Base-by-base conservation (phyloP, 2,113 vertebrate genomes). In the Campylorhamphus procurvoides region DNA sequence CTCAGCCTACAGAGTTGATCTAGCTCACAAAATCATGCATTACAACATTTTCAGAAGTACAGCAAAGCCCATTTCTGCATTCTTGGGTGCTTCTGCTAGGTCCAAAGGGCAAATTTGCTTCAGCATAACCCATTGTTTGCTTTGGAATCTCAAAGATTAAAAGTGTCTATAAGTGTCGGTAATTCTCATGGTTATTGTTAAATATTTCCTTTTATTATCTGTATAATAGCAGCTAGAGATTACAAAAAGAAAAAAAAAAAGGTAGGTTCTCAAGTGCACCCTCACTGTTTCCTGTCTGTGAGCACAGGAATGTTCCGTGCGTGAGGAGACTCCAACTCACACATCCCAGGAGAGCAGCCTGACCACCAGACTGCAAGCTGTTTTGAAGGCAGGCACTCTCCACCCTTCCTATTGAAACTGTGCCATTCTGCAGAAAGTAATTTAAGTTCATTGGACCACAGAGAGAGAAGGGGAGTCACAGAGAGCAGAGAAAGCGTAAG, bases 391-490 rank as follows among this genome's bases (percentile, higher is more conserved):
- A 95, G 87, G 80, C 87, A 66, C 67, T 92, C 96, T 92, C 94
- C 96, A 97, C 95, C 95, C 96, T 96, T 97, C 95, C 95, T 96
- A 82, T 94, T 96, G 96, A 93, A 96, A 93, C 91, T 49, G 62
- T 84, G 95, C 96, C 95, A 96, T 50, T 66, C 84, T 94, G 87
- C 84, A 92, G 91, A 91, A 96, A 92, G 75, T 82, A 75, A 72
- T 87, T 82, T 33, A 39, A 84, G 89, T 94, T 96, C 87, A 93
- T 56, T 93, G 91, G 87, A 80, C 77, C 66, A 87, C 62, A 71
- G 88, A 68, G 89, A 64, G 73, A 86, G 68, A 87, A 84, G 60
- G 31, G 62, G 40, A 83, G 84, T 84, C 69, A 91, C 47, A 31
- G 16, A 67, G 91, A 89, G 69, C 77, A 73, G 49, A 82, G 69